Percentiles rank a stretch among this genome's conserved stretches.
Conservation (phyloP, 2,113 vertebrate species). For the Eublepharis macularius region DNA sequence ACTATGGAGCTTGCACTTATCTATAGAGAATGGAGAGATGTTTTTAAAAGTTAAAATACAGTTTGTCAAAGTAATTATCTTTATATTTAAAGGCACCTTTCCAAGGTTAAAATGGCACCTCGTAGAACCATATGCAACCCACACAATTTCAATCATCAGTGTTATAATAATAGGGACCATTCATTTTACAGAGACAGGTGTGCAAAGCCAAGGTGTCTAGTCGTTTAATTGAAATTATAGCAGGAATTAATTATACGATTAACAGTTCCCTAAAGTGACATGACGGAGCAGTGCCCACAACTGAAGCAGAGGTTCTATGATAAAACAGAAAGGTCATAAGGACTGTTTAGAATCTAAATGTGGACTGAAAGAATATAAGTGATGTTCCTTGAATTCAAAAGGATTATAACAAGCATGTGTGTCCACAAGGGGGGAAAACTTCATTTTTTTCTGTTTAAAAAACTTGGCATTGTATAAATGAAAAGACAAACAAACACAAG, state of each 20-base stretch:
- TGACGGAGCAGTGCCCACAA: conserved; percentile 12
- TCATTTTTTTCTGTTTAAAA: background rate
- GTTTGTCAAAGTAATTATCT: background rate
- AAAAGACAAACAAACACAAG: background rate
- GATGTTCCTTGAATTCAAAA: background rate
- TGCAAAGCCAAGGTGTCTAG: conserved; percentile 31
- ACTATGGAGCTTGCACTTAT: background rate
- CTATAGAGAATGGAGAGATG: accelerated
- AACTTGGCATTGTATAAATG: background rate
- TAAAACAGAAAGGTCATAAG: conserved; percentile 2
- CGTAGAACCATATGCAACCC: background rate
- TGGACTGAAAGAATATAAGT: background rate
- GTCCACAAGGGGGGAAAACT: background rate
- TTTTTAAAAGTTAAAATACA: background rate
- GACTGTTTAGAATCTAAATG: background rate
- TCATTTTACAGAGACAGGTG: conserved; percentile 31
- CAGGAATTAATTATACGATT: conserved; percentile 53
- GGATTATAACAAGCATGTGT: background rate
- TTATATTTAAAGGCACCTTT: background rate
- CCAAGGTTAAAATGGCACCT: conserved; percentile 37
- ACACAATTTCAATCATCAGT: conserved; percentile 17
- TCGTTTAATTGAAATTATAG: conserved; percentile 52
- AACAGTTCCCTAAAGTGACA: conserved; percentile 40
- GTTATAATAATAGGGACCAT: conserved; percentile 5
- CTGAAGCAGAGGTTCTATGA: background rate